Percentiles rank a stretch among this genome's conserved stretches.
phyloP scores from a whole-genome alignment of 2,888 invertebrate species.

The Platerodrilus igneus region DNA sequence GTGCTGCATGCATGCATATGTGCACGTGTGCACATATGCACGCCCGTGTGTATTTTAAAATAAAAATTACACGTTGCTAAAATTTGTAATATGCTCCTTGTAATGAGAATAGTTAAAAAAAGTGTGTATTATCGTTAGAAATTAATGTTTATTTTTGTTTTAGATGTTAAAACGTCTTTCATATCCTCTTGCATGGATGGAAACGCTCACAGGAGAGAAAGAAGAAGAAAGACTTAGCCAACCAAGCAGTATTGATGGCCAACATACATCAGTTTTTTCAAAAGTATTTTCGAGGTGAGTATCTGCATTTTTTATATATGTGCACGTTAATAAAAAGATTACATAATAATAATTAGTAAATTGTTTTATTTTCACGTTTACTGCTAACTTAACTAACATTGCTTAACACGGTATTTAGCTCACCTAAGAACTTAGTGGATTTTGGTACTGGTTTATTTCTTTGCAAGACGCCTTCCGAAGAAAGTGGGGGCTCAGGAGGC shows the following conservation, averaged over 20 bases:
- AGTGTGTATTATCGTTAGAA: too few relatives aligned
- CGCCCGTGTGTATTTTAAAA: too few relatives aligned
- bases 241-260: conserved; percentile 51
- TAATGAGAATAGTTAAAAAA: not conserved
- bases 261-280: conserved; percentile 73
- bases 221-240: conserved; percentile 51
- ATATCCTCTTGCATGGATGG: conserved; percentile 89
- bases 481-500: conserved; percentile 63
- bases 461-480: conserved; percentile 89
- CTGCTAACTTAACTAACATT: conserved; percentile 38
- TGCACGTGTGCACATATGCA: too few relatives aligned
- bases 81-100: too few relatives aligned
- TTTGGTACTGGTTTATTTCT: conserved; percentile 91
- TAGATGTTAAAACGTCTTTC: conserved; percentile 89
- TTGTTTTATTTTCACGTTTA: conserved; percentile 6
- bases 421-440: conserved; percentile 93
- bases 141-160: conserved; percentile 29
- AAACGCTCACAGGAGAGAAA: conserved; percentile 77
- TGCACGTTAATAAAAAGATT: not conserved
- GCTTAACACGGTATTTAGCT: conserved; percentile 54
- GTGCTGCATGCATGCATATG: too few relatives aligned
- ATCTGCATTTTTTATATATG: not conserved
- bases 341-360: too few relatives aligned
- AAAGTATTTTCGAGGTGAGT: conserved; percentile 86
- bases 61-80: too few relatives aligned